These are phyloP conservation scores for Actinemys pallida DNA, from an alignment of 2,113 vertebrate genomes.

Conservation along the genomic window DNA sequence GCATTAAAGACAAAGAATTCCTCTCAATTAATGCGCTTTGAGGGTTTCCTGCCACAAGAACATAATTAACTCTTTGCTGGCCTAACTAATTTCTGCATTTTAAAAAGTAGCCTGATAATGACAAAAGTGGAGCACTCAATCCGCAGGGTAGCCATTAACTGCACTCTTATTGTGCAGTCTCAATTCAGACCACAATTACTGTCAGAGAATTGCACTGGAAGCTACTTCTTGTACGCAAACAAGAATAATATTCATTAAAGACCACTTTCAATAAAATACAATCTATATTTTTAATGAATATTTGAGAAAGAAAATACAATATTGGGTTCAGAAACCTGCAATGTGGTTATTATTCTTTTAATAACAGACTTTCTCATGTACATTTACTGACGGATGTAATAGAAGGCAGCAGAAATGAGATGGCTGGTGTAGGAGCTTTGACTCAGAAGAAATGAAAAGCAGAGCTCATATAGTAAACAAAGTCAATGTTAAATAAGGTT, in stretches of 20 bases:
- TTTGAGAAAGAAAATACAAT: slow-evolving; percentile 78
- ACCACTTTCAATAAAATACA: slow-evolving; percentile 78
- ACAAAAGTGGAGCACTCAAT: slow-evolving; percentile 78
- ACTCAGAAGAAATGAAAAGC: slow-evolving; percentile 54
- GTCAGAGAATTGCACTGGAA: slow-evolving; percentile 79
- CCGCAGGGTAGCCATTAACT: slow-evolving; percentile 81
- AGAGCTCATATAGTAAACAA: not conserved
- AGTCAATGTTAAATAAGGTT: slow-evolving; percentile 66
- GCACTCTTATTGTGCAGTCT: slow-evolving; percentile 63
- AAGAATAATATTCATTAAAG: slow-evolving; percentile 79
- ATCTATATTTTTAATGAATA: slow-evolving; percentile 77
- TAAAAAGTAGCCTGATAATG: slow-evolving; percentile 77
- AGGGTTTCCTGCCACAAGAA: slow-evolving; percentile 77
- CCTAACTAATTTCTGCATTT: slow-evolving; percentile 79
- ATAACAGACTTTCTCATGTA: slow-evolving; percentile 63
- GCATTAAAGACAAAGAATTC: slow-evolving; percentile 81
- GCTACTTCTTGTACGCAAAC: slow-evolving; percentile 80
- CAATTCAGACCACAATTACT: slow-evolving; percentile 81
- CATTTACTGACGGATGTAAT: slow-evolving; percentile 57
- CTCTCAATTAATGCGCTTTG: slow-evolving; percentile 76
- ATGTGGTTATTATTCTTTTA: slow-evolving; percentile 74
- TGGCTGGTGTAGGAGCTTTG: slow-evolving; percentile 24
- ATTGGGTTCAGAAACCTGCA: slow-evolving; percentile 65
- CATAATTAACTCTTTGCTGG: slow-evolving; percentile 84
- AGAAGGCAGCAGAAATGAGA: slow-evolving; percentile 54